phyloP scores from a whole-genome alignment of 2,888 invertebrate genomes.

The Hydrotaea diabolus region DNA sequence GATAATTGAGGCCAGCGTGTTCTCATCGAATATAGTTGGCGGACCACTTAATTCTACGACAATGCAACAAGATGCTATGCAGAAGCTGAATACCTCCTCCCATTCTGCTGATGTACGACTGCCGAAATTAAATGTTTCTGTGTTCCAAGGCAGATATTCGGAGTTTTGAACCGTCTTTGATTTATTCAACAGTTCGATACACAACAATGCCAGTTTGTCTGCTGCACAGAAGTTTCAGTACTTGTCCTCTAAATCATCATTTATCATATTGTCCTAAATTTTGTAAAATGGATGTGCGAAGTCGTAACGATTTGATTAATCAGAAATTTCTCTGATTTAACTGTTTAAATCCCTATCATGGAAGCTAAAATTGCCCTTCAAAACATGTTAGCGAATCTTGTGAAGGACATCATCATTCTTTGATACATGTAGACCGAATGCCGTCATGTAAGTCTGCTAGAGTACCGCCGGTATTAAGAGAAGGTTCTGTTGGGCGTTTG shows the following conservation, averaged over 20 bases:
- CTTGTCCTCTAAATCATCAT: constrained; percentile 16
- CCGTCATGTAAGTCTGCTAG: constrained; percentile 9
- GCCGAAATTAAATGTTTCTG: too few relatives aligned
- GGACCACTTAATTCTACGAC: too few relatives aligned
- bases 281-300: background rate
- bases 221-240: too few relatives aligned
- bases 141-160: too few relatives aligned
- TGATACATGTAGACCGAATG: constrained; percentile 33
- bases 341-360: constrained; percentile 40
- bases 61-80: too few relatives aligned
- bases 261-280: background rate
- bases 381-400: constrained; percentile 43
- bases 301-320: background rate
- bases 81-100: too few relatives aligned
- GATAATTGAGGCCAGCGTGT: too few relatives aligned
- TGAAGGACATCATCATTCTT: constrained; percentile 31
- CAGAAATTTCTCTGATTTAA: constrained; percentile 38
- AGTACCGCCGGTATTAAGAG: background rate
- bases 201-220: too few relatives aligned
- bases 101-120: too few relatives aligned
- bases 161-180: too few relatives aligned
- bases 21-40: too few relatives aligned
- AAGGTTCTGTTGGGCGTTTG: background rate
- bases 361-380: constrained; percentile 34
- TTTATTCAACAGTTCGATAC: too few relatives aligned